A percentile compares a stretch with the other conserved stretches of the same genome.
Conservation (phyloP, 2,888 invertebrate species). For the Heliconius sara region DNA sequence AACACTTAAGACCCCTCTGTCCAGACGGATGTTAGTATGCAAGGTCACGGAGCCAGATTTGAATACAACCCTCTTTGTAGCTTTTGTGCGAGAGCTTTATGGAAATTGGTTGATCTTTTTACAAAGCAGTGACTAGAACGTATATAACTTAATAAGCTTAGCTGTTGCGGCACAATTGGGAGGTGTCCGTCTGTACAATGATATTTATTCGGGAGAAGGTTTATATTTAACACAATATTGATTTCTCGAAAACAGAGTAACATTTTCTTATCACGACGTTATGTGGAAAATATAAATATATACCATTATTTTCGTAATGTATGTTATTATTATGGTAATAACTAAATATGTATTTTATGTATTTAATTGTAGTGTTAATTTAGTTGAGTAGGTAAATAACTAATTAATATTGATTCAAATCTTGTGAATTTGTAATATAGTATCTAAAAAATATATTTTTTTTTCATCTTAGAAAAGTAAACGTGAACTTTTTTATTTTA, state of each 20-base stretch:
- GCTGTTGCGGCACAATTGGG: not conserved
- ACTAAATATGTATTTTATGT: not conserved
- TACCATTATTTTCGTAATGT: not conserved
- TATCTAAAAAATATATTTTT: not conserved
- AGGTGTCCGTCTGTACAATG: not conserved
- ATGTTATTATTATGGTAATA: not conserved
- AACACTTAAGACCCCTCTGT: constrained; percentile 38
- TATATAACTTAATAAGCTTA: constrained; percentile 25
- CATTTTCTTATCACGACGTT: not conserved
- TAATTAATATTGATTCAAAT: not conserved
- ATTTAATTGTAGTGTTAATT: not conserved
- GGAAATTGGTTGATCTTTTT: constrained; percentile 34
- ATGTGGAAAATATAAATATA: not conserved
- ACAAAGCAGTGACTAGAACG: constrained; percentile 19
- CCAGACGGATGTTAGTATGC: constrained; percentile 51
- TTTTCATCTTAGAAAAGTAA: not conserved
- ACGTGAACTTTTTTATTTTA: not conserved
- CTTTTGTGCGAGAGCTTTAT: constrained; percentile 22
- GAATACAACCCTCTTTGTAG: constrained; percentile 47
- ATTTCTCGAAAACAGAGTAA: not conserved
- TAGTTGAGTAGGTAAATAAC: not conserved
- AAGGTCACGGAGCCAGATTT: constrained; percentile 51
- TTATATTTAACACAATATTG: not conserved
- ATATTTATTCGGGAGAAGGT: not conserved
- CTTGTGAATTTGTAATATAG: not conserved